Evolutionary conservation across 2,797 vertebrate species (phyloP).

Genomic region (Anniella stebbinsi): DNA sequence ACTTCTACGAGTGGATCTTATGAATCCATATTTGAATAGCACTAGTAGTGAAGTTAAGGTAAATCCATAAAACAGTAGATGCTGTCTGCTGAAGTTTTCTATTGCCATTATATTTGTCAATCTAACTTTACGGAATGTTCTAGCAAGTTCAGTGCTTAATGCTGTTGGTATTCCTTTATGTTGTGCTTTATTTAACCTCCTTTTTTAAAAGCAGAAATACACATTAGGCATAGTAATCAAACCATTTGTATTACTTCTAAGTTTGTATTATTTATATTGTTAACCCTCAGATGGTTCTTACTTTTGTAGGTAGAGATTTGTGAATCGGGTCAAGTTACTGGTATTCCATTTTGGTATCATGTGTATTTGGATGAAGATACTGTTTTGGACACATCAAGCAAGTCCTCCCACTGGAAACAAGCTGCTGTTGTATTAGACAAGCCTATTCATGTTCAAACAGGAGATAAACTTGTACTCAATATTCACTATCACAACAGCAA

Average conservation of each 20-base stretch:
- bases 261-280: no score
- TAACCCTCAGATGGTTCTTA: not conserved
- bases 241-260: no score
- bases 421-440: constrained; percentile 91
- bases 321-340: constrained; percentile 88
- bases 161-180: not conserved
- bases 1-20: constrained; percentile 92
- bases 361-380: constrained; percentile 88
- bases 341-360: constrained; percentile 97
- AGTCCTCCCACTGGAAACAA: constrained; percentile 96
- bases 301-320: constrained; percentile 84
- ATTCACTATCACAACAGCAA: constrained; percentile 93
- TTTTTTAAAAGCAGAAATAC: not conserved
- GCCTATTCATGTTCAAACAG: constrained; percentile 84
- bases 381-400: constrained; percentile 86
- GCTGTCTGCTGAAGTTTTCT: not conserved
- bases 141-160: not conserved
- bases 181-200: not conserved
- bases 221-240: not conserved
- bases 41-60: constrained; percentile 91
- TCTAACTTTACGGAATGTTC: not conserved
- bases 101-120: not conserved
- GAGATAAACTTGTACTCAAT: constrained; percentile 86
- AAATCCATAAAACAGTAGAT: constrained; percentile 21
- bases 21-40: constrained; percentile 88